phyloP scores from a whole-genome alignment of 2,113 vertebrate genomes.

The Hyperopisus bebe region DNA sequence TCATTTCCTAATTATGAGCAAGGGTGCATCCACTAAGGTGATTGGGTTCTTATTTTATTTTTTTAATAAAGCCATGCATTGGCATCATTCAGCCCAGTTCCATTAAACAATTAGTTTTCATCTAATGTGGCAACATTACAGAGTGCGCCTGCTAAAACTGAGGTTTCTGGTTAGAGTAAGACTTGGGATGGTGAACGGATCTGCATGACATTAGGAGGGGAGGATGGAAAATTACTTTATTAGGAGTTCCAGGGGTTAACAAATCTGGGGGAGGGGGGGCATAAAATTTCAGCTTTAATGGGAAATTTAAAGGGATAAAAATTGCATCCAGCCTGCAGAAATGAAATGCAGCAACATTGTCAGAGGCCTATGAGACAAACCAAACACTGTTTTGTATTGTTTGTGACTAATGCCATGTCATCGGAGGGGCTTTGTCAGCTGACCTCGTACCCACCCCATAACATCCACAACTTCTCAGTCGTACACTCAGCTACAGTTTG shows the following conservation, averaged over 20 bases:
- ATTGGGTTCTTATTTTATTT: neutral
- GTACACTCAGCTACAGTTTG: neutral
- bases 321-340: neutral
- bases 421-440: neutral
- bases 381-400: neutral
- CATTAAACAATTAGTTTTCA: constrained; percentile 4
- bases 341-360: neutral
- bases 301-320: neutral
- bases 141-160: neutral
- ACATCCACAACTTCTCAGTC: neutral
- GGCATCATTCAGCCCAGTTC: neutral
- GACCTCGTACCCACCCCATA: neutral
- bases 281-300: neutral
- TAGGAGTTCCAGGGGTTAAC: neutral
- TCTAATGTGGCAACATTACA: neutral
- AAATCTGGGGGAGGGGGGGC: neutral
- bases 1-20: constrained; percentile 26
- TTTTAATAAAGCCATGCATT: neutral
- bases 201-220: neutral
- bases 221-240: neutral
- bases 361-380: neutral
- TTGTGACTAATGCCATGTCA: neutral
- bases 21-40: constrained; percentile 29
- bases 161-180: neutral
- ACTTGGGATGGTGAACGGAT: neutral